Evolutionary conservation across 2,113 vertebrate genomes (phyloP).

Genomic region (Erythrolamprus reginae): DNA sequence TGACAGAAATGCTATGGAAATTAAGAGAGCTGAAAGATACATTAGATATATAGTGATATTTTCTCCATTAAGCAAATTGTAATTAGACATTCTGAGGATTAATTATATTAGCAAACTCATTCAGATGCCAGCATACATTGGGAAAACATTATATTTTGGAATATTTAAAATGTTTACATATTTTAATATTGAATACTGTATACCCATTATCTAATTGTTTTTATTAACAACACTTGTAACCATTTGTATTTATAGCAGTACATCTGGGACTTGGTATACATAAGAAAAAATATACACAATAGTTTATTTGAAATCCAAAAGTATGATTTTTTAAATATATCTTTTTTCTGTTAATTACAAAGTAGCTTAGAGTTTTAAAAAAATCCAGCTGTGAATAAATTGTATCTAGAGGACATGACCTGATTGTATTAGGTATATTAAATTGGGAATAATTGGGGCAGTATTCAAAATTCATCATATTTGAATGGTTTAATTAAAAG

Average conservation of each 20-base stretch:
- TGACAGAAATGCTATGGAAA: background rate
- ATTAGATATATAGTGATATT: background rate
- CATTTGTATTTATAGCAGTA: background rate
- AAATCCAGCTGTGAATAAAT: conserved; percentile 26
- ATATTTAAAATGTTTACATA: background rate
- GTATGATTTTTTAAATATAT: conserved; percentile 10
- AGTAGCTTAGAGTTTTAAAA: background rate
- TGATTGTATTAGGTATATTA: conserved; percentile 27
- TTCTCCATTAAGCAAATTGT: background rate
- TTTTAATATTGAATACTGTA: conserved; percentile 11
- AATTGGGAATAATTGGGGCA: conserved; percentile 32
- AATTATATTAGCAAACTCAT: background rate
- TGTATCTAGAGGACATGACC: background rate
- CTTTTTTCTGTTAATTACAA: conserved; percentile 2
- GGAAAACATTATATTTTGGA: background rate
- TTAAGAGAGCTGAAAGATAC: background rate
- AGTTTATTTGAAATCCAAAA: conserved; percentile 20
- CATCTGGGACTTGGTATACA: conserved; percentile 1
- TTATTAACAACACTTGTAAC: conserved; percentile 7
- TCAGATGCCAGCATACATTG: conserved; percentile 4
- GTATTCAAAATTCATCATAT: conserved; percentile 7
- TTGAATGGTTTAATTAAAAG: conserved; percentile 45
- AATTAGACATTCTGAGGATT: background rate
- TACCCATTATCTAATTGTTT: conserved; percentile 4
- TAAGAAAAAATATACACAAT: background rate